Evolutionary conservation across 2,888 invertebrate species (phyloP).

Genomic region (Fissipunctia ypsillon): DNA sequence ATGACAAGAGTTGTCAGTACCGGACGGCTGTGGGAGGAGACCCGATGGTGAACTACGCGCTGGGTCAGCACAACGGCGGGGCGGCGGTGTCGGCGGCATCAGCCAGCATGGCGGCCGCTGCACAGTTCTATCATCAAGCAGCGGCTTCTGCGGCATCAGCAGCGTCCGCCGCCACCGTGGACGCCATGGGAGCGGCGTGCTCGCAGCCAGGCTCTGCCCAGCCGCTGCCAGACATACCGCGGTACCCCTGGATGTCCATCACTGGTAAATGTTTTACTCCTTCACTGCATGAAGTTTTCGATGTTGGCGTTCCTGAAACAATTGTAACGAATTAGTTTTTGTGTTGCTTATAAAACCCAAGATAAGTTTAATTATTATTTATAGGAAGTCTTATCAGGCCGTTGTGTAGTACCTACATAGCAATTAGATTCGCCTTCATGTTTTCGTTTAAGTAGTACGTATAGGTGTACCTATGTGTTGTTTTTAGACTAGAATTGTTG

Average conservation of each 20-base stretch:
- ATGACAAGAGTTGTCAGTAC: conserved; percentile 95
- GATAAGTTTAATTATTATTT: conserved; percentile 32
- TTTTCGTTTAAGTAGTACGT: conserved; percentile 38
- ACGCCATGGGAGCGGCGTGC: conserved; percentile 96
- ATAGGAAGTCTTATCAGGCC: conserved; percentile 34
- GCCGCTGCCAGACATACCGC: conserved; percentile 97
- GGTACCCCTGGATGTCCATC: conserved; percentile 99
- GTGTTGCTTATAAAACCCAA: conserved; percentile 58
- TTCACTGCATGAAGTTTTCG: conserved; percentile 79
- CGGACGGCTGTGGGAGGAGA: conserved; percentile 92
- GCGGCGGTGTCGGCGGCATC: conserved; percentile 93
- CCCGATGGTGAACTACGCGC: conserved; percentile 95
- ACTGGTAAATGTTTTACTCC: conserved; percentile 94
- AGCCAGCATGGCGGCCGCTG: conserved; percentile 93
- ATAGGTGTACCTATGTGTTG: conserved; percentile 24
- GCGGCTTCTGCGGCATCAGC: conserved; percentile 94
- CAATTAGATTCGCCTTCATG: conserved; percentile 47
- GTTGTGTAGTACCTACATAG: conserved; percentile 17
- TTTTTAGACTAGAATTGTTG: conserved; percentile 19
- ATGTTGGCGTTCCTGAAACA: conserved; percentile 69
- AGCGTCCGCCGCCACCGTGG: conserved; percentile 94
- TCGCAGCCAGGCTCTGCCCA: conserved; percentile 94
- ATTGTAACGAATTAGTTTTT: conserved; percentile 55
- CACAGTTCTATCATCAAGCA: conserved; percentile 97
- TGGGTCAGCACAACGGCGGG: conserved; percentile 94